Base-by-base conservation (phyloP, 64 coral and sea anemone genomes). In the Cladopsammia gracilis region DNA sequence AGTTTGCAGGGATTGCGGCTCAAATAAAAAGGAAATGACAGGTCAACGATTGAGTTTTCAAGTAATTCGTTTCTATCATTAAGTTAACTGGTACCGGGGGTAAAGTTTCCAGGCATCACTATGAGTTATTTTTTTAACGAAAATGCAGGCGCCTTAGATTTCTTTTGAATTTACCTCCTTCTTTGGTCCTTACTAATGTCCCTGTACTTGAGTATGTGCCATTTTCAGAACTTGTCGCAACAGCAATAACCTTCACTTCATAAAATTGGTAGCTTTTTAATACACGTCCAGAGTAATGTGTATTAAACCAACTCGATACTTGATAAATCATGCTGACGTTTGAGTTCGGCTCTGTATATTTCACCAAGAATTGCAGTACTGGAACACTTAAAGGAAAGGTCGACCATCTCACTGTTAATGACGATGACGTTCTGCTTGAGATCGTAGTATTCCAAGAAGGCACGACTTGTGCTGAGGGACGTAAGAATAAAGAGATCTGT, bases 131-230 rank as follows among this genome's bases (percentile, higher is more conserved):
- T 34, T 56, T 56, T 56, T 11, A 56, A 56, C 6, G 11, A 56
- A 56, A 56, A 56, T 56, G 34, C 34, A 34, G 11, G 52, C 52
- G 52, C 11, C 11, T 11, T 8, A 8, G 6, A 8, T 56, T 56
- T 42, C 69, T 44, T 71, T 53, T 54, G 50, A 20, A 25, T 26
- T 78, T 78, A 78, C 75, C 75, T 78, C 75, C 75, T 78, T 78
- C 75, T 1, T 78, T n/a, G 3, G 75, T 78, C 50, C 49, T 78
- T 56, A 16, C n/a, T 10, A 48, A 10, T 56, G 49, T n/a, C 10
- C 1, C 50, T 25, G 22, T 19, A 25, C 8, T 78, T 18, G 75
- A 26, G 20, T 56, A 78, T 57, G 75, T 78, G 50, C n/a, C 51
- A 56, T 78, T 78, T 19, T 48, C 51, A 75, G 26, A 16, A 26